Base-by-base conservation (phyloP, 2,888 invertebrate species). In the Rhamnusium bicolor region DNA sequence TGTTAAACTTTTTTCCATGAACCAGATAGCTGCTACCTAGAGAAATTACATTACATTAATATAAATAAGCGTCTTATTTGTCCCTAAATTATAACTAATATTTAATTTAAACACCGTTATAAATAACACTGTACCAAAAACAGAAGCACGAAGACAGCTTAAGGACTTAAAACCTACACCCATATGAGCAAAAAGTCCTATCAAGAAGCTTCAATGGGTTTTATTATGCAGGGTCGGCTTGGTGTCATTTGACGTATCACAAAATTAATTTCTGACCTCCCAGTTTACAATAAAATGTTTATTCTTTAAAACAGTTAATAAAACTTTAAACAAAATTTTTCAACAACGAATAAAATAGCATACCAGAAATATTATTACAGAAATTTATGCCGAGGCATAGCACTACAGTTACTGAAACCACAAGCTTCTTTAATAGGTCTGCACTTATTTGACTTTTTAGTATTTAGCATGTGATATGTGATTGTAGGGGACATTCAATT, bases 31-130 rank as follows among this genome's bases (percentile, higher is more conserved):
- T 19, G 32, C 58, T 29, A 63, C 49, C 63, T 63, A 46, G 18
- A 14, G 24, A 8, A 21, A 24, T 47, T 46, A 16, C 14, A 32
- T 6, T 47, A 63, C 27, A 63, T 51, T 27, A 51, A 49, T 27
- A 63, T 27, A 63, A 63, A 49, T 49, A 63, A 8, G 7, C 49
- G 24, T 32, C 58, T 49, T 5, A 40, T 10, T 18, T 27, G 18
- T 2, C 49, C 7, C 29, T 49, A 27, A 51, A 63, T 63, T 49
- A 49, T 24, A 51, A 27, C 51, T 51, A 63, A 16, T 63, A 63
- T 63, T 63, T 58, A 58, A 58, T 58, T 58, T 58, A 58, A 32
- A 24, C 32, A 21, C 14, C 3, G 7, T n/a, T 8, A 58, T 29
- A 32, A 58, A 32, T 32, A 58, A 58, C 58, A 14, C 14, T 40